These are phyloP conservation scores for Drosophila setosimentum DNA, from an alignment of 2,888 invertebrate species.

Conservation along the genomic window DNA sequence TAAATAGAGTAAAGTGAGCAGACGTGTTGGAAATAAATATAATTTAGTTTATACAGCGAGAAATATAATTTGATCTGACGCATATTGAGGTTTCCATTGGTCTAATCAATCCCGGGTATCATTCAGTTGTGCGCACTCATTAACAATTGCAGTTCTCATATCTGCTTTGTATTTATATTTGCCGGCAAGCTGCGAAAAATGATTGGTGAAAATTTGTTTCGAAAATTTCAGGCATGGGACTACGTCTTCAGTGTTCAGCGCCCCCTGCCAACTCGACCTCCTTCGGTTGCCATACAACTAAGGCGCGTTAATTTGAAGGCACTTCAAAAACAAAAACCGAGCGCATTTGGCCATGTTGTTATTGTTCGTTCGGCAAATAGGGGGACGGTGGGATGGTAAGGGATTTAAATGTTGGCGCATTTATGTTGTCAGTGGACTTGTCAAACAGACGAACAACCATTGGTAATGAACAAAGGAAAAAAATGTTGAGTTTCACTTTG, in stretches of 20 bases:
- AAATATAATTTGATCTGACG: background rate
- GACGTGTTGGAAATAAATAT: background rate
- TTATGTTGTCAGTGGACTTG: constrained; percentile 72
- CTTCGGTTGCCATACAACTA: background rate
- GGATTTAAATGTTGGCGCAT: constrained; percentile 68
- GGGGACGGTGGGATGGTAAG: constrained; percentile 9
- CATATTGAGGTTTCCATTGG: background rate
- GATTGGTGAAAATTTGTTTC: constrained; percentile 24
- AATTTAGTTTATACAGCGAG: background rate
- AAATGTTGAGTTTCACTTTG: constrained; percentile 50
- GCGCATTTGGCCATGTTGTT: constrained; percentile 53
- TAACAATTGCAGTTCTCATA: background rate
- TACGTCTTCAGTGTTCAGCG: constrained; percentile 29
- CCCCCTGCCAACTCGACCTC: background rate
- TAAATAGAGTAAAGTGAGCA: background rate
- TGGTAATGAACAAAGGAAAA: constrained; percentile 56
- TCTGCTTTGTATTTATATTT: constrained; percentile 42
- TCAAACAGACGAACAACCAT: constrained; percentile 49
- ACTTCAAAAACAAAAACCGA: constrained; percentile 51
- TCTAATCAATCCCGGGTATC: constrained; percentile 17
- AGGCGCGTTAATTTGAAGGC: constrained; percentile 58
- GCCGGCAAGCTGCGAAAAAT: constrained; percentile 51
- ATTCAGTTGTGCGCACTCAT: background rate
- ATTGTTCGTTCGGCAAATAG: constrained; percentile 19
- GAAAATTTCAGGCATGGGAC: constrained; percentile 54